phyloP scores from a whole-genome alignment of 2,797 vertebrate genomes.

The Pipistrellus pygmaeus region DNA sequence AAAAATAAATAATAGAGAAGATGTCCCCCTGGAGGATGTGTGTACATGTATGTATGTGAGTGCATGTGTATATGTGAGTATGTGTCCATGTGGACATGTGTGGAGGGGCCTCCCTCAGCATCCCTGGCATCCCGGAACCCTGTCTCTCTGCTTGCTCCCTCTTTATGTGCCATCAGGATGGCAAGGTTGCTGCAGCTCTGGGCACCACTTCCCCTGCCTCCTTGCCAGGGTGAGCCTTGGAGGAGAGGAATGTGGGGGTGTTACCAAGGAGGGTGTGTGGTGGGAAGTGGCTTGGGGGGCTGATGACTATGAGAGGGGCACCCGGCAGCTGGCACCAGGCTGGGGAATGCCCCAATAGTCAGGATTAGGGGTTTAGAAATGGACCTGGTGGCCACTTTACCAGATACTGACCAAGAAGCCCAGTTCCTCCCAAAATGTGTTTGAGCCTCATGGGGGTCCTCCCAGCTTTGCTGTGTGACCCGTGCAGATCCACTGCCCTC shows the following conservation, averaged over 20 bases:
- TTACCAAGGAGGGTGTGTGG: background rate
- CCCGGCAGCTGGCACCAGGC: background rate
- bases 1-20: too few relatives aligned
- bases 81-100: too few relatives aligned
- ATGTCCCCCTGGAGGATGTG: background rate
- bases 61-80: background rate
- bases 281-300: accelerated
- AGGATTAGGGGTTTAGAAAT: background rate
- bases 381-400: accelerated
- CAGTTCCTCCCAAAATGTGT: accelerated
- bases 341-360: background rate
- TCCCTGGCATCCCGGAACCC: background rate
- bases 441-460: accelerated
- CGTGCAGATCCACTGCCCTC: background rate
- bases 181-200: background rate
- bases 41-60: accelerated
- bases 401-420: background rate
- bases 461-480: background rate
- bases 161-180: background rate
- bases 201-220: too few relatives aligned
- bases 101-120: background rate
- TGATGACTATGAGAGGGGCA: accelerated
- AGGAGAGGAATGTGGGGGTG: background rate
- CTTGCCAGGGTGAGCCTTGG: background rate
- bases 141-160: accelerated